These are phyloP conservation scores for Eleutherodactylus coqui DNA, from an alignment of 2,797 vertebrate genomes.

Conservation along the genomic window DNA sequence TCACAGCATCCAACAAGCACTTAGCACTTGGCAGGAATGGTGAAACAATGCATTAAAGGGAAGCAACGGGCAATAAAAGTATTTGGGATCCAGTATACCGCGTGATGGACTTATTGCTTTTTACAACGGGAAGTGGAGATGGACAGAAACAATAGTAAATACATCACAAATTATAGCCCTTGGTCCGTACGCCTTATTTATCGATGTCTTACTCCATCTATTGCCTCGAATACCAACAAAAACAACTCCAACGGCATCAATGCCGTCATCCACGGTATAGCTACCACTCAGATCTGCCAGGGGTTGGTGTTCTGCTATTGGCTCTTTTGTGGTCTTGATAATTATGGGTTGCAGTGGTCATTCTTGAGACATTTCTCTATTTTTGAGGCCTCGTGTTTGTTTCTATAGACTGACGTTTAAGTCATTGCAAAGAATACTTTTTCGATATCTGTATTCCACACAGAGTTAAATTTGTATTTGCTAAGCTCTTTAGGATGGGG, in stretches of 20 bases:
- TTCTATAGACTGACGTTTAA: neutral
- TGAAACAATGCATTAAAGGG: slow-evolving; percentile 40
- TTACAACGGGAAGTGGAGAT: slow-evolving; percentile 22
- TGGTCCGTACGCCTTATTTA: neutral
- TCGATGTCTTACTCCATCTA: neutral
- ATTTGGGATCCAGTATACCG: slow-evolving; percentile 29
- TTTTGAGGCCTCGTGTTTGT: neutral
- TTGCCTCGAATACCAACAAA: neutral
- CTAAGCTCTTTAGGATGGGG: too few relatives aligned
- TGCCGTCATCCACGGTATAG: neutral
- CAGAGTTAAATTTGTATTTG: too few relatives aligned
- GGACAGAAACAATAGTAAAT: neutral
- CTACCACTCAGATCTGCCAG: neutral
- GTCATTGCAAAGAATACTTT: too few relatives aligned
- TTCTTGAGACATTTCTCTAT: too few relatives aligned
- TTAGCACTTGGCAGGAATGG: slow-evolving; percentile 59
- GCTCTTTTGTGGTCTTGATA: neutral
- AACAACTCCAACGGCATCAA: neutral
- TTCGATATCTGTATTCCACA: too few relatives aligned
- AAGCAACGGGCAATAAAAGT: slow-evolving; percentile 22
- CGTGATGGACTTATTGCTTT: neutral
- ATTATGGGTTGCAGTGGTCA: too few relatives aligned
- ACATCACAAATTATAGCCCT: neutral
- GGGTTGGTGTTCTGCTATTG: neutral
- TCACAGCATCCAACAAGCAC: slow-evolving; percentile 47